Base-by-base conservation (phyloP, 2,888 invertebrate species). In the Idaea biselata region DNA sequence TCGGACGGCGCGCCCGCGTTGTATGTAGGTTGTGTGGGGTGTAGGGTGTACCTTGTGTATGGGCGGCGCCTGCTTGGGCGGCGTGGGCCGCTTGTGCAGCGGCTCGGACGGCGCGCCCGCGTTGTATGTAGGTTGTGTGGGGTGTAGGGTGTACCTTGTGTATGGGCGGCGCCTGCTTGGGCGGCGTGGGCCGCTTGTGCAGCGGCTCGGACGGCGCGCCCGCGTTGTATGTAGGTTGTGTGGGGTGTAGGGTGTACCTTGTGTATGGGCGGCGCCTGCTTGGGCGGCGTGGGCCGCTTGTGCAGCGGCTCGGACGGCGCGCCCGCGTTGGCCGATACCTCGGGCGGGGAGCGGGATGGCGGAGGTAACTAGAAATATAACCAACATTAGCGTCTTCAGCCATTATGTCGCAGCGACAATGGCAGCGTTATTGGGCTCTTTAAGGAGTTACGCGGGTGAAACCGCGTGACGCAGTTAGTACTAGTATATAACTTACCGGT, bases 241-340 rank as follows among this genome's bases (percentile, higher is more conserved):
- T 25, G 25, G 75, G 66, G n/a, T 53, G 53, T 53, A 53, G 69
- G 7, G 76, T 73, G 70, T 61, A 75, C 75, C 73, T 78, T 71
- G 66, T 76, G 79, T 1, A 65, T 31, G 11, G 67, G 61, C 66
- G 78, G 79, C 44, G 25, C 25, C 65, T 76, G 77, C 63, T 76
- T 73, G 70, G 78, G 81, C 64, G 75, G 83, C 16, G 82, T 81
- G 56, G 77, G 77, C 31, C 80, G 78, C 78, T 84, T 81, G 77
- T 76, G 78, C 63, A 75, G 82, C 58, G 86, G 82, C 66, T 85
- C 84, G 25, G 86, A 76, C 5, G 82, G 77, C 6, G 88, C 82
- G 33, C 85, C 86, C 63, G 77, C 87, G 76, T 90, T 90, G 55
- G 91, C 91, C 0, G 91, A 91, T 73, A 91, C 91, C 70, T 90